phyloP scores from a whole-genome alignment of 2,113 vertebrate species.

The Nothocercus julius region DNA sequence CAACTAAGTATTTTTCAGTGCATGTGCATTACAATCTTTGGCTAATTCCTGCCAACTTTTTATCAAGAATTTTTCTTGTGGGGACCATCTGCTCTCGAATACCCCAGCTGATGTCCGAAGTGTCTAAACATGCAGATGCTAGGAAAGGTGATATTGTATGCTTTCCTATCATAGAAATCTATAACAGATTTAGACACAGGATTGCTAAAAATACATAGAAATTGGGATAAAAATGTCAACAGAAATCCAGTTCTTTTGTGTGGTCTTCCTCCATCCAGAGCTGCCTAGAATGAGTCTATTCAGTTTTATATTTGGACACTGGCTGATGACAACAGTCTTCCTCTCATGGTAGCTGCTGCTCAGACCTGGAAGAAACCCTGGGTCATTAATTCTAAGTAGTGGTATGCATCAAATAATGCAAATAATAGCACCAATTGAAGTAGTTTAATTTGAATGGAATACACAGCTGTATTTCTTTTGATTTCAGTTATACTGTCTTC shows the following conservation, averaged over 20 bases:
- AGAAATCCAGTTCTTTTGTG: background rate
- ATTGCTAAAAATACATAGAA: background rate
- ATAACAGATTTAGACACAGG: background rate
- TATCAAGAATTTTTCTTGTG: background rate
- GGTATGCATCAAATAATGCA: background rate
- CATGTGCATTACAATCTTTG: background rate
- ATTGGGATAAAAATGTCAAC: background rate
- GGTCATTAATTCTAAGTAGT: background rate
- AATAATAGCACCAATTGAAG: background rate
- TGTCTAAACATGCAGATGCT: background rate
- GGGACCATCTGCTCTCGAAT: background rate
- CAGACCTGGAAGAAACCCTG: background rate
- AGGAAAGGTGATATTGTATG: background rate
- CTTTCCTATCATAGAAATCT: background rate
- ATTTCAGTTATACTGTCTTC: slow-evolving; percentile 34
- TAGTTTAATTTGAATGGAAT: slow-evolving; percentile 2
- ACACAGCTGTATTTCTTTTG: background rate
- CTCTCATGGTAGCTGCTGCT: background rate
- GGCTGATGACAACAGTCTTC: background rate
- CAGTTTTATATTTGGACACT: background rate
- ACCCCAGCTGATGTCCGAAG: background rate
- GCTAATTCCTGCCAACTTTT: background rate
- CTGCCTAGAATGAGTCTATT: background rate
- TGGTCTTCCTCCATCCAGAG: background rate
- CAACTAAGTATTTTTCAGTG: background rate